Base-by-base conservation (phyloP, 2,888 invertebrate species). In the Drosophila mettleri region DNA sequence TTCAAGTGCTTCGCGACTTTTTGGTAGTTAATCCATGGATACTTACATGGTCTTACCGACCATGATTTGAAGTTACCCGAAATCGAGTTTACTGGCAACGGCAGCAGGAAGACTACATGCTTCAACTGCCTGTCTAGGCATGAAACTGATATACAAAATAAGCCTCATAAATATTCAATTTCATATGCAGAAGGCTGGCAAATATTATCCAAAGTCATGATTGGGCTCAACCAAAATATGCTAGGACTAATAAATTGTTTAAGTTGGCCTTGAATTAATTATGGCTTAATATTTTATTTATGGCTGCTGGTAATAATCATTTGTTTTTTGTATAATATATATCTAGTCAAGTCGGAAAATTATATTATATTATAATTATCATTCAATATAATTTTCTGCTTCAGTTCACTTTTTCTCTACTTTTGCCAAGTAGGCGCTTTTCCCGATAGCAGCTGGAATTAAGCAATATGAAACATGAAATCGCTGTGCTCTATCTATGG, bases 1-100 rank as follows among this genome's bases (percentile, higher is more conserved):
- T 64, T 43, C 18, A 38, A 8, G 18, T 24, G 18, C 14, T 16
- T 48, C 54, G 10, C 20, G 8, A 48, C 54, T 36, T 41, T 54
- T 12, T 1, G 33, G 10, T n/a, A 16, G 24, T 7, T 16, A 27
- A 27, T 53, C 29, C 49, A 53, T 36, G 31, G 14, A 31, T 36
- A 46, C 46, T n/a, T 6, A 14, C 9, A 10, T 7, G 18, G 18
- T 16, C 31, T 12, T 3, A 8, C 4, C 46, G 14, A 9, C n/a
- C 24, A n/a, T 4, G n/a, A n/a, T 41, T 22, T n/a, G 4, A 9
- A 48, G 48, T 22, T 33, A 20, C 31, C 20, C 20, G 34, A 58
- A 67, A 27, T 27, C 27, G 24, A 29, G 22, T 20, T n/a, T 20
- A n/a, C 1, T 16, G n/a, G n/a, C n/a, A n/a, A n/a, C n/a, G n/a